phyloP scores from a whole-genome alignment of 2,888 invertebrate genomes.

The Nemotelus pantherinus region DNA sequence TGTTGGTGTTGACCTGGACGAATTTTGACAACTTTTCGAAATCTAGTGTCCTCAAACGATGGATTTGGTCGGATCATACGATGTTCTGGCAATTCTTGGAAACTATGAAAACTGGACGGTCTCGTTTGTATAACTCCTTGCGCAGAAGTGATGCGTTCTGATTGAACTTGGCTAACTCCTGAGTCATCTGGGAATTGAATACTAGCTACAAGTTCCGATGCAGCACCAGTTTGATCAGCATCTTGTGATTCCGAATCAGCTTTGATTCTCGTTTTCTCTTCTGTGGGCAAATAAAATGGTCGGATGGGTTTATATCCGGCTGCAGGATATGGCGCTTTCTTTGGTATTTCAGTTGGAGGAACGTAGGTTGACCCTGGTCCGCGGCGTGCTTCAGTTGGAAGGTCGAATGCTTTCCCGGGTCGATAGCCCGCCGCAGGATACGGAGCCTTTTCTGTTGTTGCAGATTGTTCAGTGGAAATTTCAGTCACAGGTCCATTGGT shows the following conservation, averaged over 20 bases:
- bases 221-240: not conserved
- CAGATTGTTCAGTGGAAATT: not conserved
- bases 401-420: slow-evolving; percentile 45
- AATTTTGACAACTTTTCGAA: not conserved
- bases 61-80: slow-evolving; percentile 20
- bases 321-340: slow-evolving; percentile 38
- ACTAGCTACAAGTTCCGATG: not conserved
- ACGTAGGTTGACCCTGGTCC: slow-evolving; percentile 9
- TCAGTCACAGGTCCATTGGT: not conserved
- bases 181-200: slow-evolving; percentile 8
- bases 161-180: not conserved
- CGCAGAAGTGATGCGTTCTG: slow-evolving; percentile 1
- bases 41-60: not conserved
- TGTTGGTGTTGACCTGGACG: slow-evolving; percentile 16
- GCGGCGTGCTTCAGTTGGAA: slow-evolving; percentile 34
- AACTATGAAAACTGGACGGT: slow-evolving; percentile 15
- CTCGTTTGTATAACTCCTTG: slow-evolving; percentile 4
- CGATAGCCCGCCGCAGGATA: slow-evolving; percentile 45
- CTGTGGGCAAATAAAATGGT: slow-evolving; percentile 14
- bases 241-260: not conserved
- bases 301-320: slow-evolving; percentile 40
- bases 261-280: not conserved
- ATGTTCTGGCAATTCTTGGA: not conserved
- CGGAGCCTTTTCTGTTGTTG: slow-evolving; percentile 23
- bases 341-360: not conserved